Percentiles rank a stretch among this genome's conserved stretches.
These are phyloP conservation scores for Unio pictorum DNA, from an alignment of 2,888 invertebrate genomes.

Conservation along the genomic window DNA sequence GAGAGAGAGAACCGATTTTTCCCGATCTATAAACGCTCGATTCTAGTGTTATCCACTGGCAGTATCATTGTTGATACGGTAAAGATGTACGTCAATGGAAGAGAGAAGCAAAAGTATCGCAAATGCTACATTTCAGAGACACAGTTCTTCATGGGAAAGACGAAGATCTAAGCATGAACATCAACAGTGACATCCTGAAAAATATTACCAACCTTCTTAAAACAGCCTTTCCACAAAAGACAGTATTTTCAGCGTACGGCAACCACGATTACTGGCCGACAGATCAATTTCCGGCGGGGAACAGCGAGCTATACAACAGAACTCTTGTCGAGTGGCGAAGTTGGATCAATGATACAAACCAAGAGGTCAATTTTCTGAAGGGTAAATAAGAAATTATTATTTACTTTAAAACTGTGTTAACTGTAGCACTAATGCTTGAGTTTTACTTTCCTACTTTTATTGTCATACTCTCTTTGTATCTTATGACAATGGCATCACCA, in stretches of 20 bases:
- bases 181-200: constrained; percentile 83
- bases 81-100: too few species aligned
- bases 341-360: constrained; percentile 83
- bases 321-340: constrained; percentile 79
- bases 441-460: too few species aligned
- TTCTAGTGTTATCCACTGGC: too few species aligned
- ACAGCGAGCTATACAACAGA: constrained; percentile 74
- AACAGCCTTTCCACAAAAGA: constrained; percentile 75
- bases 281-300: constrained; percentile 74
- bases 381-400: constrained; percentile 74
- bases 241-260: constrained; percentile 90
- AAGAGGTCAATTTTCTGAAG: constrained; percentile 85
- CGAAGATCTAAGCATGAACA: constrained; percentile 78
- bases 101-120: too few species aligned
- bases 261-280: constrained; percentile 82
- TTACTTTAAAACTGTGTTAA: too few species aligned
- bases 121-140: constrained; percentile 77
- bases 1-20: too few species aligned
- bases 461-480: too few species aligned
- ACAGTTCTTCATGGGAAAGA: constrained; percentile 84
- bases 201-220: constrained; percentile 80
- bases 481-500: too few species aligned
- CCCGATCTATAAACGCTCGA: too few species aligned
- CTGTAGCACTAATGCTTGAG: too few species aligned
- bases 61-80: too few species aligned